phyloP scores from a whole-genome alignment of 2,113 vertebrate species.

The Austrofundulus limnaeus region DNA sequence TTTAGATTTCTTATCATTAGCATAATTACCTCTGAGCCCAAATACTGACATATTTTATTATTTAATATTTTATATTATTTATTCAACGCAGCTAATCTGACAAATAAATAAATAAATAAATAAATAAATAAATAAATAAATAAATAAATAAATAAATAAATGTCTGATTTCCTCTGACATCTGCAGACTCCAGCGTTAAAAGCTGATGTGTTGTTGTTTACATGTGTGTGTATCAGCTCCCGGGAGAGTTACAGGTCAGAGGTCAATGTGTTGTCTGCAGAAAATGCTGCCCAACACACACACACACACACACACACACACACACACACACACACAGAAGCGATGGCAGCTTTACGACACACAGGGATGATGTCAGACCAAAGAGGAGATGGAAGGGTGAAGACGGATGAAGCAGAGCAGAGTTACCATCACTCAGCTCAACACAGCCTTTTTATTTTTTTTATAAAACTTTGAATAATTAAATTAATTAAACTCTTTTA shows the following conservation, averaged over 20 bases:
- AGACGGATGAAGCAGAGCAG: conserved; percentile 10
- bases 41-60: too few species aligned
- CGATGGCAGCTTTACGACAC: not conserved
- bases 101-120: too few species aligned
- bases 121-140: too few species aligned
- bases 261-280: not conserved
- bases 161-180: too few species aligned
- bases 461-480: too few species aligned
- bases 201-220: not conserved
- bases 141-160: too few species aligned
- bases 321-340: not conserved
- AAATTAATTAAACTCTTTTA: too few species aligned
- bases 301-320: not conserved
- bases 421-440: not conserved
- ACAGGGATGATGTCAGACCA: conserved; percentile 31
- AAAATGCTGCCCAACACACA: conserved; percentile 9
- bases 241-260: conserved; percentile 32
- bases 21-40: too few species aligned
- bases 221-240: not conserved
- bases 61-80: too few species aligned
- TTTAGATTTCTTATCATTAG: too few species aligned
- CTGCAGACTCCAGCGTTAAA: too few species aligned
- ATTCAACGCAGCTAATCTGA: too few species aligned
- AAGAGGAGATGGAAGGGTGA: conserved; percentile 3
- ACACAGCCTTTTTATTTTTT: not conserved